Evolutionary conservation across 2,797 vertebrate species (phyloP).

Genomic region (Delichon dasypus): DNA sequence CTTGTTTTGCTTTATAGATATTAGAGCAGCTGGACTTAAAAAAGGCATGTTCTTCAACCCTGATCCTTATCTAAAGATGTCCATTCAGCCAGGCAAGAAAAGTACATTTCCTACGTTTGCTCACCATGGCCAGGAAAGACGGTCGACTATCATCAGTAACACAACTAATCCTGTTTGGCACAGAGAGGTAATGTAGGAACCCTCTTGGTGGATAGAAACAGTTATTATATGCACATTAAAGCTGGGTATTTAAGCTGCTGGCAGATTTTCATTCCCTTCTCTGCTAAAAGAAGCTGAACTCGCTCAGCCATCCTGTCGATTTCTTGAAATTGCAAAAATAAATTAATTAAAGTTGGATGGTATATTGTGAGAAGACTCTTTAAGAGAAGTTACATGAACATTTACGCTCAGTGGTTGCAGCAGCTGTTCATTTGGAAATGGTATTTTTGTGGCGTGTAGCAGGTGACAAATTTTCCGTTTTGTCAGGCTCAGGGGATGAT

Average conservation of each 20-base stretch:
- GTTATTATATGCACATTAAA: not conserved
- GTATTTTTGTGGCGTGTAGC: not conserved
- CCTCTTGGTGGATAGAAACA: not conserved
- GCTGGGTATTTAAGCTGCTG: not conserved
- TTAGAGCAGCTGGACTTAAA: conserved; percentile 92
- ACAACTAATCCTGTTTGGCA: conserved; percentile 97
- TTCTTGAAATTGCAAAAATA: not conserved
- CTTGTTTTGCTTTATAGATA: conserved; percentile 78
- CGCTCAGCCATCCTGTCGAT: not conserved
- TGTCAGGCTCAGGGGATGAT: not conserved
- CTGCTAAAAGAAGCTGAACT: not conserved
- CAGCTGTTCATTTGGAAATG: not conserved
- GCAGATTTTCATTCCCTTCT: not conserved
- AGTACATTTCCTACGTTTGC: conserved; percentile 93
- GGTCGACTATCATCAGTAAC: conserved; percentile 95
- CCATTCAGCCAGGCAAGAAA: conserved; percentile 96
- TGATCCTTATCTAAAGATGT: conserved; percentile 99
- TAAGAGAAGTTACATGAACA: not conserved
- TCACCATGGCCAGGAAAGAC: conserved; percentile 93
- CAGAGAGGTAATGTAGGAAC: conserved; percentile 84
- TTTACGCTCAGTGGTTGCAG: not conserved
- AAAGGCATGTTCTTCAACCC: conserved; percentile 99
- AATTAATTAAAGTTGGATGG: conserved; percentile 7
- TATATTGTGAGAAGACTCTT: not conserved
- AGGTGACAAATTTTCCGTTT: not conserved